These are phyloP conservation scores for Apteryx mantelli DNA, from an alignment of 2,113 vertebrate species.

Conservation along the genomic window DNA sequence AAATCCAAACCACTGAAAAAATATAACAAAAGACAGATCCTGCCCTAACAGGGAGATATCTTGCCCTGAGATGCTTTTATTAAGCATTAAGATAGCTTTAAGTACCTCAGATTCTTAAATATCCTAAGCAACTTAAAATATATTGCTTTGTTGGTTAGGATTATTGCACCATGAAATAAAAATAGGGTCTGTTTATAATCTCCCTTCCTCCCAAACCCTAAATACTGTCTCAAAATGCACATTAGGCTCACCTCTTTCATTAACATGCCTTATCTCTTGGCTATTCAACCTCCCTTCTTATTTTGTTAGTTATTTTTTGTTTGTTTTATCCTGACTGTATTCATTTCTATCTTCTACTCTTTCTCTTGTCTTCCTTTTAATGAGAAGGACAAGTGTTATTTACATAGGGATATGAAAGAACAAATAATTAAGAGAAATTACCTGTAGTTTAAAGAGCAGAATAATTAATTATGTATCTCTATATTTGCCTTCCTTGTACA, in stretches of 20 bases:
- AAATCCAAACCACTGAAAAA: background rate
- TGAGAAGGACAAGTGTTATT: background rate
- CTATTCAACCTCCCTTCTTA: background rate
- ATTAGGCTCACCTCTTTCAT: background rate
- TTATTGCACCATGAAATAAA: background rate
- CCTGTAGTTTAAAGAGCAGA: background rate
- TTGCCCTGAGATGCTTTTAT: background rate
- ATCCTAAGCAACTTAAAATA: background rate
- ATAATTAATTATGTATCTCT: background rate
- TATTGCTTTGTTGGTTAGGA: background rate
- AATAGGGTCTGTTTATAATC: background rate
- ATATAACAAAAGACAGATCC: background rate
- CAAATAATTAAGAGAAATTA: background rate
- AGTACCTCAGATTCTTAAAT: background rate
- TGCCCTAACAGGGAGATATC: background rate
- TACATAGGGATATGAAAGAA: background rate
- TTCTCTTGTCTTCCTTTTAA: background rate
- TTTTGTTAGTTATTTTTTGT: background rate
- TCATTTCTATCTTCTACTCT: background rate
- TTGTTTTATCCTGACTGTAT: background rate
- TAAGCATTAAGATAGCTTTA: background rate
- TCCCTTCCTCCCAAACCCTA: background rate
- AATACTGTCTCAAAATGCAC: background rate
- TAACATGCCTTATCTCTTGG: background rate
- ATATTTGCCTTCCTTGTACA: background rate